phyloP scores from a whole-genome alignment of 2,888 invertebrate genomes.

The Drosophila austrosaltans region DNA sequence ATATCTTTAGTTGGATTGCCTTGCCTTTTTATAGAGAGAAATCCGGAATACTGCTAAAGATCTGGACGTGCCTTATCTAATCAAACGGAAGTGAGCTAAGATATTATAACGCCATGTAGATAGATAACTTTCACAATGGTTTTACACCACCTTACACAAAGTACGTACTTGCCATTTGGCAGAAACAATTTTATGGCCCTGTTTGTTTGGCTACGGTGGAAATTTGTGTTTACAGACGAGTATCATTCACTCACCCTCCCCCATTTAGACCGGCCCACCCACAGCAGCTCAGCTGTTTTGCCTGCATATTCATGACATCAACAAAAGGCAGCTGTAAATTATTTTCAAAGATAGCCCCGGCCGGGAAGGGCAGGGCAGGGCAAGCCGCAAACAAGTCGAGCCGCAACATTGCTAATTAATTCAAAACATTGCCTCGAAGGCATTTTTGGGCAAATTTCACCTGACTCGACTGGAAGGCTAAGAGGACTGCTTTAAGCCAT shows the following conservation, averaged over 20 bases:
- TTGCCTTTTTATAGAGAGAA: conserved; percentile 50
- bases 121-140: conserved; percentile 27
- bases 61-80: conserved; percentile 48
- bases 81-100: conserved; percentile 50
- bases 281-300: conserved; percentile 28
- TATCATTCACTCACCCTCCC: no score
- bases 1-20: conserved; percentile 37
- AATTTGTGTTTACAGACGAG: conserved; percentile 29
- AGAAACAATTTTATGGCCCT: conserved; percentile 59
- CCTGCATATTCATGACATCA: conserved; percentile 73
- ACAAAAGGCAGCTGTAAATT: conserved; percentile 67
- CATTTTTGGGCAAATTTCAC: conserved; percentile 67
- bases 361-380: conserved; percentile 15
- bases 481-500: conserved; percentile 56
- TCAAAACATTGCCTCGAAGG: conserved; percentile 76
- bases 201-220: conserved; percentile 59
- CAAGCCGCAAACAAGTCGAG: conserved; percentile 60
- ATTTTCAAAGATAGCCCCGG: conserved; percentile 61
- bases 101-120: conserved; percentile 33
- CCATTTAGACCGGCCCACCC: background rate
- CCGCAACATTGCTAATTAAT: conserved; percentile 74
- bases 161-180: conserved; percentile 45
- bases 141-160: conserved; percentile 15
- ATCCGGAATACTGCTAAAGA: background rate
- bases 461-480: conserved; percentile 32